Evolutionary conservation across 2,797 vertebrate genomes (phyloP), one percentile per base, ranked within the genome.

Genomic region (Spheniscus humboldti): DNA sequence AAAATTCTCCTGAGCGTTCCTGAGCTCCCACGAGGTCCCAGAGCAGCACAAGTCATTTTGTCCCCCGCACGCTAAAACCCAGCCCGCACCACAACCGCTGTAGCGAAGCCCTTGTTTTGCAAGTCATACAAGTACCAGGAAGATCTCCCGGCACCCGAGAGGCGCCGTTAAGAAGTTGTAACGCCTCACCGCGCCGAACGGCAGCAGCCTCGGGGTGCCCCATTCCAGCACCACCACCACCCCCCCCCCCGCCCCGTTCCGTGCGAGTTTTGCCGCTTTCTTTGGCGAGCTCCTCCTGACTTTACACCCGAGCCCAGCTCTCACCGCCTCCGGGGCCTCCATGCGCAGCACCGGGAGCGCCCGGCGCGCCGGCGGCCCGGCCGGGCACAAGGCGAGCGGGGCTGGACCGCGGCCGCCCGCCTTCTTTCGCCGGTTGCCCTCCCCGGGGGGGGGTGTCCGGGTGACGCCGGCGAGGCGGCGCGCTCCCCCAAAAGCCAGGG

Each of bases 1-100:
- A 43, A 4, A 41, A 25, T 16, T 1, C 53, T 6, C 7, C 37
- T 1, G 12, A 11, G n/a, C 0, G 16, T 6, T 8, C 2, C 73
- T 1, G 16, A 45, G 73, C 59, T 7, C 59, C n/a, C 43, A 2
- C 1, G 15, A 17, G 14, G 35, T 37, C 39, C 45, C 67, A 0
- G 57, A 9, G 71, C 72, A n/a, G 31, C 35, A 3, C 0, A 16
- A 41, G 17, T 18, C 50, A 10, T 2, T 30, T 3, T 1, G 17
- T 20, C 63, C 66, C 78, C 19, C 13, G 16, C 25, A 31, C 8
- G 3, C 53, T 18, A 17, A 28, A 20, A 5, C n/a, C 60, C 47
- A 28, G 18, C 31, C 22, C 13, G 17, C 52, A 6, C 47, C 9
- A 3, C 2, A 3, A 3, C 50, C 18, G 22, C 83, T 0, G 20